These are phyloP conservation scores for Dexiosoma caninum DNA, from an alignment of 2,888 invertebrate genomes.

Conservation along the genomic window DNA sequence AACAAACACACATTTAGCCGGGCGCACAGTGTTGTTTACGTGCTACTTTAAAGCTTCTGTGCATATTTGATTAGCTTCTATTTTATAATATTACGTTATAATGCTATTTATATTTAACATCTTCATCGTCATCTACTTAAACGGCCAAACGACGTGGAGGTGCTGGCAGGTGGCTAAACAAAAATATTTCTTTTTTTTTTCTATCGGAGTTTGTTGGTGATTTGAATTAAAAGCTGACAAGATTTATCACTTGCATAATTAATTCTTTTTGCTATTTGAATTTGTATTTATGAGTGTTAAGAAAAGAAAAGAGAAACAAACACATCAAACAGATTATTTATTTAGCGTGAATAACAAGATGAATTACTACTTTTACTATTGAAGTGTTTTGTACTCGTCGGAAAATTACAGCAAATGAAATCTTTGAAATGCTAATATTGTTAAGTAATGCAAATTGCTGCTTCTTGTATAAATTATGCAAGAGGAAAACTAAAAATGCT, in stretches of 20 bases:
- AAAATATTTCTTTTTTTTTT: not conserved
- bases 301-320: too few relatives aligned
- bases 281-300: not conserved
- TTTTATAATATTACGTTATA: not conserved
- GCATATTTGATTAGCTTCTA: not conserved
- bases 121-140: not conserved
- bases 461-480: slow-evolving; percentile 3
- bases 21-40: slow-evolving; percentile 43
- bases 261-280: not conserved
- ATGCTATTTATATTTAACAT: not conserved
- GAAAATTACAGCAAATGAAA: not conserved
- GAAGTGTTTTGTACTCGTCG: not conserved
- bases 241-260: not conserved
- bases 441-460: not conserved
- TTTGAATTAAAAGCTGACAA: not conserved
- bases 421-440: not conserved
- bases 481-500: not conserved
- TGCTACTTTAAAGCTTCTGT: slow-evolving; percentile 19
- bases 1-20: slow-evolving; percentile 45
- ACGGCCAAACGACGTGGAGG: not conserved
- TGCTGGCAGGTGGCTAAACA: not conserved
- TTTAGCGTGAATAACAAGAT: slow-evolving; percentile 8
- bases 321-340: not conserved
- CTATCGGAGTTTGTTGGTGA: not conserved
- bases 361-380: slow-evolving; percentile 16